Evolutionary conservation across 2,888 invertebrate species (phyloP).

Genomic region (Drosophila mettleri): DNA sequence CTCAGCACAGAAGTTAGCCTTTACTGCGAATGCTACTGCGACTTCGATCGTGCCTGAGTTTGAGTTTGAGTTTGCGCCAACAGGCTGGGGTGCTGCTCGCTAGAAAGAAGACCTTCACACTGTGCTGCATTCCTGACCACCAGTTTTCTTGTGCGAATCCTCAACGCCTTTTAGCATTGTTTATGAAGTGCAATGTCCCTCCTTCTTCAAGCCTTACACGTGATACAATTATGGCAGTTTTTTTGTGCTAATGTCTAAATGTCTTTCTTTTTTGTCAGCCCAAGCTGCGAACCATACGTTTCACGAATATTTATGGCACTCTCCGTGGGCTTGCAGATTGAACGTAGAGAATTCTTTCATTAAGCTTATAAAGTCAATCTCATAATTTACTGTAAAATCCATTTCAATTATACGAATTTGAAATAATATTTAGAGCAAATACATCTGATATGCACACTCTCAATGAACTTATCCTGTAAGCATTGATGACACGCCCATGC

Average conservation of each 20-base stretch:
- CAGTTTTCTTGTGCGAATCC: slow-evolving; percentile 62
- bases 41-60: too few relatives aligned
- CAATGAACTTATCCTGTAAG: slow-evolving; percentile 22
- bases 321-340: slow-evolving; percentile 12
- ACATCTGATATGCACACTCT: too few relatives aligned
- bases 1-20: slow-evolving; percentile 16
- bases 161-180: slow-evolving; percentile 78
- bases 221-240: slow-evolving; percentile 84
- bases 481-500: slow-evolving; percentile 28
- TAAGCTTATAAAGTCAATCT: not conserved
- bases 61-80: slow-evolving; percentile 3
- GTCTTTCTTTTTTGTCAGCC: slow-evolving; percentile 14
- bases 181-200: slow-evolving; percentile 79
- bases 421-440: not conserved
- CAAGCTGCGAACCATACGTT: slow-evolving; percentile 72
- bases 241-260: slow-evolving; percentile 45
- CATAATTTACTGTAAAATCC: not conserved
- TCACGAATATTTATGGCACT: slow-evolving; percentile 71
- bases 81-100: slow-evolving; percentile 19
- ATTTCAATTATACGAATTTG: too few relatives aligned
- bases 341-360: not conserved
- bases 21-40: slow-evolving; percentile 7
- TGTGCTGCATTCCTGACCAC: slow-evolving; percentile 62
- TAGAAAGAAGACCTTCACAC: slow-evolving; percentile 44
- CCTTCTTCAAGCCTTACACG: slow-evolving; percentile 60